A percentile compares a stretch with the other conserved stretches of the same genome.
Evolutionary conservation across 2,888 invertebrate species (phyloP).

Genomic region (Gymnoscelis rufifasciata): DNA sequence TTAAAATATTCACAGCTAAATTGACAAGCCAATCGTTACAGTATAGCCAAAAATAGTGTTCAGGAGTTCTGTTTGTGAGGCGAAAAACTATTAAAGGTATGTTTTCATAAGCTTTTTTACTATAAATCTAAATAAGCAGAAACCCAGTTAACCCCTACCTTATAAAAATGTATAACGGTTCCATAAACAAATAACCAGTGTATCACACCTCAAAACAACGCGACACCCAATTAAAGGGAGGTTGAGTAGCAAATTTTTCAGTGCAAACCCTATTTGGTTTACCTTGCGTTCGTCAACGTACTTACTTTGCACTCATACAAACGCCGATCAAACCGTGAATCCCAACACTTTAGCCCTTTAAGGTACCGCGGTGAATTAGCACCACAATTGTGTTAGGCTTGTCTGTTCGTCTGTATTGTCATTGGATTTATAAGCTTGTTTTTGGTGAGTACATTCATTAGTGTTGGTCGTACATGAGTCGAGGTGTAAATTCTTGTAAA

Average conservation of each 20-base stretch:
- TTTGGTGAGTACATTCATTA: slow-evolving; percentile 38
- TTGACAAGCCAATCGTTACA: too few species aligned
- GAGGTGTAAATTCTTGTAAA: neutral
- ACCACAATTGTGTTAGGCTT: slow-evolving; percentile 62
- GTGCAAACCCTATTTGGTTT: slow-evolving; percentile 70
- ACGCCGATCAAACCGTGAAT: slow-evolving; percentile 74
- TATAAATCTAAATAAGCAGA: too few species aligned
- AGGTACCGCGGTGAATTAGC: slow-evolving; percentile 76
- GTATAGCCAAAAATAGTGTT: too few species aligned
- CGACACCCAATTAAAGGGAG: slow-evolving; percentile 72
- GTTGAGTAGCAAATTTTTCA: slow-evolving; percentile 77
- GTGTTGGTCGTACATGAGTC: slow-evolving; percentile 9
- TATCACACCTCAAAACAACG: slow-evolving; percentile 44
- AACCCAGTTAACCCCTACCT: too few species aligned
- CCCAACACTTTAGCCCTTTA: slow-evolving; percentile 70
- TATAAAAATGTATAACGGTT: too few species aligned
- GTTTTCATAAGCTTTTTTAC: too few species aligned
- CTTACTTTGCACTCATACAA: slow-evolving; percentile 70
- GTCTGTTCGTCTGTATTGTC: slow-evolving; percentile 45
- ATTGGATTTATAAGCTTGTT: slow-evolving; percentile 60
- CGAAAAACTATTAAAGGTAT: too few species aligned
- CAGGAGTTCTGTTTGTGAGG: too few species aligned
- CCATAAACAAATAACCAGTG: slow-evolving; percentile 15
- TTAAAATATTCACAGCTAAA: too few species aligned
- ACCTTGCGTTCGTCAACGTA: slow-evolving; percentile 67